Evolutionary conservation across 2,888 invertebrate species (phyloP), one percentile per base, ranked within the genome.

Genomic region (Dryobota labecula): DNA sequence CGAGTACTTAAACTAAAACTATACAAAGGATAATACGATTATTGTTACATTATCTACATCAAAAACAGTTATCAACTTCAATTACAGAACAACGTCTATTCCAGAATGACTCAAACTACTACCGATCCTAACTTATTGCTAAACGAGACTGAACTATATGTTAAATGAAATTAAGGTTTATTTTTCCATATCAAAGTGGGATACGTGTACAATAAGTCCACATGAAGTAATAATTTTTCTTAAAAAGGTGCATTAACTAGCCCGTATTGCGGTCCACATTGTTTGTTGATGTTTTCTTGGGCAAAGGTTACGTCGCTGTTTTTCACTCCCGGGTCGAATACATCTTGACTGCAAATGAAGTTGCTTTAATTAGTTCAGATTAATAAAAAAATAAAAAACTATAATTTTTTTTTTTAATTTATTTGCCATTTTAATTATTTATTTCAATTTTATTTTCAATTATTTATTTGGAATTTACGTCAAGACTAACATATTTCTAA

Each of bases 251-350:
- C 9, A 51, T 47, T 0, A 20, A 80, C 77, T 77, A 75, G 80
- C 76, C 80, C 77, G 13, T 45, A 64, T 33, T 80, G 76, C 24
- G 45, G 20, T 79, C 56, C 76, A 41, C 54, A 56, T 61, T 67
- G 80, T 30, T 68, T 68, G 27, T 8, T 58, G 63, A 80, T 13
- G 38, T 45, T 54, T 33, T 75, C 76, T 60, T 41, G 47, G 0
- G 45, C 53, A 51, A 80, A 68, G 30, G 27, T 77, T 3, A 80
- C 57, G 8, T 80, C 68, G 30, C 76, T 67, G 43, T 7, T 60
- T 60, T 75, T 75, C 30, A 60, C 33, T 13, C 63, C 38, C 1
- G 80, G 43, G 7, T 63, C 58, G 45, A 7, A 77, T 30, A 74
- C 43, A 18, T 74, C 49, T 74, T 68, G 80, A 51, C 77, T 77